A percentile compares a stretch with the other conserved stretches of the same genome.
These are phyloP conservation scores for silkworm (Bombyx mori) DNA, from an alignment of 1,140 invertebrate species.

Conservation along the genomic window DNA sequence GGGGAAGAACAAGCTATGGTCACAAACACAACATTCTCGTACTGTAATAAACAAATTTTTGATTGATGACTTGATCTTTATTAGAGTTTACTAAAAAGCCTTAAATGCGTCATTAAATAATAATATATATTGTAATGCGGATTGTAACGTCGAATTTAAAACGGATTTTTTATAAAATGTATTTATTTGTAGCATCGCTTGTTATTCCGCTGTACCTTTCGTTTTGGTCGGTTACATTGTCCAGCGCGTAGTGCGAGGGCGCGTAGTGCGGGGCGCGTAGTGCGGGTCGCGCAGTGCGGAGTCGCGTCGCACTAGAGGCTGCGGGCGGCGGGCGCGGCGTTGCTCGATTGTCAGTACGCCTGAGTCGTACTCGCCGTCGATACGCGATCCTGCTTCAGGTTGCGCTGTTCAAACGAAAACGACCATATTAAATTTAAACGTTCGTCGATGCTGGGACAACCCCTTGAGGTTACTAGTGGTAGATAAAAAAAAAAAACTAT, in stretches of 20 bases:
- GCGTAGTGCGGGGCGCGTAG: conserved; percentile 11
- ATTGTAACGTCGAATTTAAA: background rate
- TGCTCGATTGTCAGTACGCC: conserved; percentile 58
- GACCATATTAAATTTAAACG: too few relatives aligned
- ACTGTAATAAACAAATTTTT: too few relatives aligned
- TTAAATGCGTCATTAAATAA: conserved; percentile 1
- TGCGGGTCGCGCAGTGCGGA: conserved; percentile 9
- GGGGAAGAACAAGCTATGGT: too few relatives aligned
- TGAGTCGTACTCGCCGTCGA: conserved; percentile 58
- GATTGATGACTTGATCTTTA: too few relatives aligned
- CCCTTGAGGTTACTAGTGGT: too few relatives aligned
- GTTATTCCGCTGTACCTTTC: background rate
- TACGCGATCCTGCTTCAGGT: conserved; percentile 54
- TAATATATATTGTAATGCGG: conserved; percentile 6
- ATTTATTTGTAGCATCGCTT: conserved; percentile 1
- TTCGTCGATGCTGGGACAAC: too few relatives aligned
- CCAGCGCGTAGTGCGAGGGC: background rate
- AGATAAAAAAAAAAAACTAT: too few relatives aligned
- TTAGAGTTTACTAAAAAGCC: too few relatives aligned
- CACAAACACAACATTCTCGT: too few relatives aligned
- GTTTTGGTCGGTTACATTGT: background rate
- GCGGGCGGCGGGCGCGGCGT: conserved; percentile 33
- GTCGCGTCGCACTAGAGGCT: conserved; percentile 34
- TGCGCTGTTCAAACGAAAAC: conserved; percentile 33
- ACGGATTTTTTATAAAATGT: conserved; percentile 1